Evolutionary conservation across 1,140 invertebrate species (phyloP), one percentile per base, ranked within the genome.

Genomic region (Asobara japonica): DNA sequence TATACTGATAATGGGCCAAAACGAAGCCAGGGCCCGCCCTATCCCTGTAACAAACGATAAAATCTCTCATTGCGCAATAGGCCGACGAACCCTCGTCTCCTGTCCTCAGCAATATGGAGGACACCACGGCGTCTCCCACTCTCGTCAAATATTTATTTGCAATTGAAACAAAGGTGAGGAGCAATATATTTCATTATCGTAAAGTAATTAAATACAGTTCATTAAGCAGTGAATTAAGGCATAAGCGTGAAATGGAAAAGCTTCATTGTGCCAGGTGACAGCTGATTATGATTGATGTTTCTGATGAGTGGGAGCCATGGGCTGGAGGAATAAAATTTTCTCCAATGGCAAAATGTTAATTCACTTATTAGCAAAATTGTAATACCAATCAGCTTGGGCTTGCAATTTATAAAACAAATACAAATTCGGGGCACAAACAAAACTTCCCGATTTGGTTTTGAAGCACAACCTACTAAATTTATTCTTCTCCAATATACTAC

Each of bases 41-140:
- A 85, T 82, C 81, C 83, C 83, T 84, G 84, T 86, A 80, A 78
- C 78, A 45, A 74, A 71, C 78, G 80, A 86, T 84, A 85, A 82
- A 82, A 85, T 84, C 84, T 82, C 83, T 84, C 80, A 84, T 85
- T 85, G 82, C 82, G 79, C 83, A 84, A 84, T 81, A 80, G 79
- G 6, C 60, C 60, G 81, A 80, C 80, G 79, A 80, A 83, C 81
- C 83, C 81, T 84, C 36, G 25, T 71, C 64, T 64, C 36, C 83
- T 80, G 80, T 77, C 74, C 77, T 69, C 78, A 79, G 80, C 80
- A 82, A 80, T 81, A 80, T 83, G 51, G 18, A 82, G 82, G 69
- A 79, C 74, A 79, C 79, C 72, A 77, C 77, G 41, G 65, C 77
- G n/a, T n/a, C n/a, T n/a, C 41, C 18, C 13, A 41, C 41, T 16